Base-by-base conservation (phyloP, 2,797 vertebrate genomes). In the Emydoidea blandingii region DNA sequence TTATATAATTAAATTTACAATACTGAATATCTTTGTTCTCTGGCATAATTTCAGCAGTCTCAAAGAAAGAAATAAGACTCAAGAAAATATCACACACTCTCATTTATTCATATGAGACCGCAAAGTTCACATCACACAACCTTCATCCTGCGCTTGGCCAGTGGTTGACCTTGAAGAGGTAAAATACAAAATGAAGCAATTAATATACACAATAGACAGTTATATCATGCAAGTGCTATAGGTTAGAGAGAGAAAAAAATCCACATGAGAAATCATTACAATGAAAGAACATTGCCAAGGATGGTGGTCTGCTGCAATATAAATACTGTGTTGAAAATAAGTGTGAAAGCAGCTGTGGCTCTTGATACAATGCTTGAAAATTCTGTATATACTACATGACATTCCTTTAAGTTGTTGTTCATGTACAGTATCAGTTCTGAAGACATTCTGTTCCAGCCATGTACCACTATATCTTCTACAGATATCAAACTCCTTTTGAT, bases 401-500 rank as follows among this genome's bases (percentile, higher is more conserved):
- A 27, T 52, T 65, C 79, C 21, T 57, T 91, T 82, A 56, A 65
- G 59, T 41, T 59, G 2, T 83, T 91, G 53, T 4, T 93, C 49
- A 53, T 50, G 3, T 74, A 53, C 29, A 79, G 2, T 11, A 19
- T 79, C 18, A 88, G 94, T 87, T 87, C 68, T 90, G 31, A 85
- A 83, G 52, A 14, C 5, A 57, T 57, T 83, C n/a, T 41, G 50
- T 74, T 94, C 50, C 15, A 52, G 44, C 3, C 12, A 90, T 44
- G 1, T 65, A 62, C 49, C 78, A 5, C 3, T 88, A 16, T 10
- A 3, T 81, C 83, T 85, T 86, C 49, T 29, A 59, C n/a, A 85
- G 84, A 41, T 86, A 87, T 50, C 72, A 76, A 83, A 83, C 3
- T 81, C n/a, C 29, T 47, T 88, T 89, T 86, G 44, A 49, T 76